Evolutionary conservation across 1,140 invertebrate species (phyloP).

Genomic region (Helicorthomorpha holstii): DNA sequence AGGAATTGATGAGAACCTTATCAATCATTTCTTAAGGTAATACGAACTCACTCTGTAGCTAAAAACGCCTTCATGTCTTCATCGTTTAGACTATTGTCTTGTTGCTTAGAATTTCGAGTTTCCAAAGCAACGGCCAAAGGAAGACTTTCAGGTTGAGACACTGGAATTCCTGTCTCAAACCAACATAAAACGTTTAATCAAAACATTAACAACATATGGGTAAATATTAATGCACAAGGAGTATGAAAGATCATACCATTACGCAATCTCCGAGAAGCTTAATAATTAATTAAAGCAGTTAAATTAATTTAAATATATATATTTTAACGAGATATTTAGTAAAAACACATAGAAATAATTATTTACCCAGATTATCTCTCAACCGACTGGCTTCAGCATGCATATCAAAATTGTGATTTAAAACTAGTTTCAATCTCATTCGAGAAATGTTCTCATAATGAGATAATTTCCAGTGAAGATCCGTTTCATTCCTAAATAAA

Average conservation of each 20-base stretch:
- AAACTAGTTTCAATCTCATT: constrained; percentile 43
- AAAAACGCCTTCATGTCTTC: constrained; percentile 10
- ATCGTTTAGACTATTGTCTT: constrained; percentile 15
- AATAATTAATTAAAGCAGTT: background rate
- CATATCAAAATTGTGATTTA: constrained; percentile 34
- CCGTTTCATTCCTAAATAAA: constrained; percentile 15
- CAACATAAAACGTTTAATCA: background rate
- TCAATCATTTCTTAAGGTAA: background rate
- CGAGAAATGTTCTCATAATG: constrained; percentile 42
- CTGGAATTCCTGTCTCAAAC: background rate
- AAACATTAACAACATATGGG: background rate
- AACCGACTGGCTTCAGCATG: constrained; percentile 41
- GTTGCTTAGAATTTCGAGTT: constrained; percentile 21
- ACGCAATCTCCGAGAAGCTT: background rate
- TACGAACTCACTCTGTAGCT: background rate
- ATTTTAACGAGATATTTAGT: background rate
- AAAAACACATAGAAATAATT: background rate
- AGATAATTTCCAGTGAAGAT: constrained; percentile 38
- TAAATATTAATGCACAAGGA: too few species aligned
- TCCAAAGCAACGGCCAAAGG: constrained; percentile 18
- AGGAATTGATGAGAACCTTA: background rate
- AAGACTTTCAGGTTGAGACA: background rate
- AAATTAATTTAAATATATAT: background rate
- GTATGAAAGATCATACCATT: background rate
- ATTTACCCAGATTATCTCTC: constrained; percentile 38